Base-by-base conservation (phyloP, 2,888 invertebrate genomes). In the Scotopteryx bipunctaria region DNA sequence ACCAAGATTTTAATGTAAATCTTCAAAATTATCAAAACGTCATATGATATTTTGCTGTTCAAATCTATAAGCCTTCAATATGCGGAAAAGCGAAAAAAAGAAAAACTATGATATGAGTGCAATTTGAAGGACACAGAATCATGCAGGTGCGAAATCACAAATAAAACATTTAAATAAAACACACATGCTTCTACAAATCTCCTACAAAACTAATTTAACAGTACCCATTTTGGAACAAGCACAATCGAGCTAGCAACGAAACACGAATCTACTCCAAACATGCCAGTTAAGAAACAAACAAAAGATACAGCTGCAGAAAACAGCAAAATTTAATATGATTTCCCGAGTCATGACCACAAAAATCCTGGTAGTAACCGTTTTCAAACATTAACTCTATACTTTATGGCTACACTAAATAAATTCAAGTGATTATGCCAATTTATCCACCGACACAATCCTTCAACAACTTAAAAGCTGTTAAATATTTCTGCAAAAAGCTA, bases 31-130 rank as follows among this genome's bases (percentile, higher is more conserved):
- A 53, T 63, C 66, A 63, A 69, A n/a, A 69, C 69, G 57, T 63
- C 50, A 64, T 63, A 61, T 56, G 43, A 64, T 61, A 71, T 71
- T 71, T 75, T 76, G 74, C 87, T 84, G 86, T 84, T 81, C 69
- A 70, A 69, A 64, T 71, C 69, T 71, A 66, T 63, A 78, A 79
- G 83, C 83, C 67, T 53, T 63, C 54, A 72, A 57, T 67, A 76
- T 81, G 83, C 82, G 75, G 70, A 69, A 57, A 80, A 85, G 83
- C 83, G 63, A 71, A 75, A 71, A 71, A 71, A 71, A 76, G 74
- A 66, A 73, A 73, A 68, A 75, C 75, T 87, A 88, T 87, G 86
- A 87, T 83, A 81, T 87, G 74, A 78, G 86, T 89, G 89, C 86
- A 82, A 75, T 57, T 63, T 77, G 82, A 84, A 88, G 86, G 86